Conservation (phyloP, 1,140 invertebrate species). For the Coptotermes formosanus region DNA sequence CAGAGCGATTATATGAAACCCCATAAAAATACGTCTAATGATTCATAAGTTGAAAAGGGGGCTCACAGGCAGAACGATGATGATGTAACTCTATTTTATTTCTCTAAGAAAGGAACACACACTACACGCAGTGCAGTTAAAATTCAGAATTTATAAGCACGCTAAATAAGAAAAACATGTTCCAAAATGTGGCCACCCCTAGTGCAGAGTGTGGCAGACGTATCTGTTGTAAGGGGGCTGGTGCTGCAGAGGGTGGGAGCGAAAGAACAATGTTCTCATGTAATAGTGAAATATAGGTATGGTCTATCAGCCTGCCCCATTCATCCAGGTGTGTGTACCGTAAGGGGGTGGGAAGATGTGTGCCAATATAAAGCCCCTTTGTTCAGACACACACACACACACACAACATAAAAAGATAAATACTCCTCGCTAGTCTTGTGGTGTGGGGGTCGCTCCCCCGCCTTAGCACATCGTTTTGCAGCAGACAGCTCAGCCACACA, state of each 20-base stretch:
- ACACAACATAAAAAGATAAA: slow-evolving; percentile 20
- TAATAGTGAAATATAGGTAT: slow-evolving; percentile 22
- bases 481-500: neutral
- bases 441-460: neutral
- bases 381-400: neutral
- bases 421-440: neutral
- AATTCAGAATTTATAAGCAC: too few species aligned
- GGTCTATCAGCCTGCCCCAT: neutral
- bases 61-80: too few species aligned
- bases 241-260: neutral
- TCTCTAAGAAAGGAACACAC: too few species aligned
- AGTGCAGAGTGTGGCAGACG: neutral
- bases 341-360: neutral
- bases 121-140: too few species aligned
- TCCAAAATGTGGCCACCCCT: neutral
- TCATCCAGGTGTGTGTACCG: slow-evolving; percentile 13
- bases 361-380: slow-evolving; percentile 15
- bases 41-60: too few species aligned
- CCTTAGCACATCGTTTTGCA: neutral
- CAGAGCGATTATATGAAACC: too few species aligned
- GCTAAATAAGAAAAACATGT: neutral
- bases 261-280: slow-evolving; percentile 26
- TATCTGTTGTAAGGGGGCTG: neutral
- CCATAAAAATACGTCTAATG: too few species aligned
- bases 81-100: too few species aligned